Base-by-base conservation (phyloP, 2,797 vertebrate genomes). In the Acestrorhynchus altus region DNA sequence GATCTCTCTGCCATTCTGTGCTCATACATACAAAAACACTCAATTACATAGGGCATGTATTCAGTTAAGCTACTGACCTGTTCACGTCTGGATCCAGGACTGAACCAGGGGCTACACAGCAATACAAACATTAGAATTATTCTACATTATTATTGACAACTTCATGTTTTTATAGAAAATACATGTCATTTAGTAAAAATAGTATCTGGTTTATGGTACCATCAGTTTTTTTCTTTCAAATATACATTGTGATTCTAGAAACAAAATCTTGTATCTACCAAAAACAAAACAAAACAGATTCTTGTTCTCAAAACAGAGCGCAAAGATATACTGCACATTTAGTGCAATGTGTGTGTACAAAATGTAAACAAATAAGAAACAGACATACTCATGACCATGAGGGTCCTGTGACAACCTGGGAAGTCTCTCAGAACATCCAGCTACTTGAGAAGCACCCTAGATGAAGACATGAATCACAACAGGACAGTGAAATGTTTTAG, bases 361-460 rank as follows among this genome's bases (percentile, higher is more conserved):
- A 35, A 35, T 2, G 6, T 35, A 35, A 35, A 6, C 31, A 35
- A 35, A 35, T 35, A 6, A 57, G 28, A 12, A 28, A 28, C 26
- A 24, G 26, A 28, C 54, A 15, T 67, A 78, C 69, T 78, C 76
- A 13, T 72, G 76, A 44, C 60, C 94, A 7, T 95, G 96, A 79
- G 95, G 88, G 84, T 98, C 96, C 67, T 95, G 96, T 68, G 93
- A 92, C 78, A 95, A 92, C 82, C 95, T 92, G 66, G 92, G 90
- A 11, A 95, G 89, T 86, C 95, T 93, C 83, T 97, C 95, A 63
- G 87, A 93, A 83, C 90, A 84, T 0, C 92, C 92, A 11, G 94
- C 89, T 72, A 93, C 90, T 15, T 92, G 83, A 74, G 90, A 78
- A 73, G 90, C 86, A 74, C 95, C 93, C 94, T 96, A 90, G 68